These are phyloP conservation scores for Harpalus rufipes DNA, from an alignment of 2,888 invertebrate species.

Conservation along the genomic window DNA sequence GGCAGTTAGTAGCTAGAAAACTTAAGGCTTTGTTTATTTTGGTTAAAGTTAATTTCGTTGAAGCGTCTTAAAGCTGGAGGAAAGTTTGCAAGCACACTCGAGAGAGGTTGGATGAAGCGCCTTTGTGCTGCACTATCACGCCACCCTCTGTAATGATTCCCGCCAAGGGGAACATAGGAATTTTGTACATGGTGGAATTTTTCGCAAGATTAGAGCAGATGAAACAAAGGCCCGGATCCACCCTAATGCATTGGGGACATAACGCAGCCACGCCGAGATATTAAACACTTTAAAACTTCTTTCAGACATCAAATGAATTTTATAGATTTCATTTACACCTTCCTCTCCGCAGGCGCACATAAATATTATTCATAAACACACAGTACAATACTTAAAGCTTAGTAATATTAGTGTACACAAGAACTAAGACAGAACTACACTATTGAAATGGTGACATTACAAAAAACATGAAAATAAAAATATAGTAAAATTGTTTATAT, in stretches of 20 bases:
- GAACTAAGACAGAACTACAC: too few relatives aligned
- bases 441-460: too few relatives aligned
- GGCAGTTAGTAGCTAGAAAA: constrained; percentile 62
- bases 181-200: constrained; percentile 66
- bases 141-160: constrained; percentile 8
- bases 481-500: too few relatives aligned
- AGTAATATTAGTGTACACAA: too few relatives aligned
- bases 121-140: constrained; percentile 56
- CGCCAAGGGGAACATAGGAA: constrained; percentile 65
- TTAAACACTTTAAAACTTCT: constrained; percentile 42
- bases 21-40: constrained; percentile 67
- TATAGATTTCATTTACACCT: neutral
- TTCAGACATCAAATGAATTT: neutral
- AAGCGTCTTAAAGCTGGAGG: constrained; percentile 60
- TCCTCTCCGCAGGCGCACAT: neutral
- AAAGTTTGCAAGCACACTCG: constrained; percentile 67
- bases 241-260: constrained; percentile 59
- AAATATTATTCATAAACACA: too few relatives aligned
- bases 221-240: constrained; percentile 59
- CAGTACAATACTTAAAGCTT: too few relatives aligned
- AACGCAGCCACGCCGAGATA: neutral
- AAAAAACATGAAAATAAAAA: too few relatives aligned
- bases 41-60: constrained; percentile 68
- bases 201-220: constrained; percentile 65
- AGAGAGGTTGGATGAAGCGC: constrained; percentile 60